These are phyloP conservation scores for Euphydryas editha DNA, from an alignment of 2,888 invertebrate genomes.

Conservation along the genomic window DNA sequence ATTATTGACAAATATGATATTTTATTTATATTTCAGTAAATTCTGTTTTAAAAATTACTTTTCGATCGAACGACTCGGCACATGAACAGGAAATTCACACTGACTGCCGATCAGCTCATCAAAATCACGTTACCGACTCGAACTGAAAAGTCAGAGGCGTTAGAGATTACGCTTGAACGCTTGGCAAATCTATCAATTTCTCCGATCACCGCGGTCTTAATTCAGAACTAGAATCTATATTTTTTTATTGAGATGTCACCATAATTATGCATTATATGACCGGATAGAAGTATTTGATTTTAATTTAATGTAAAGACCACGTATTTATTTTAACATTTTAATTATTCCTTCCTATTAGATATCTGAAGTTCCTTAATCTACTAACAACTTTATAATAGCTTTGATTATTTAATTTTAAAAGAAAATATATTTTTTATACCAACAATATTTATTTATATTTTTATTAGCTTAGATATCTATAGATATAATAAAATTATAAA, in stretches of 20 bases:
- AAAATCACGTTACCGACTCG: slow-evolving; percentile 29
- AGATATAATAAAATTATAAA: too few relatives aligned
- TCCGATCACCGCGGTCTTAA: slow-evolving; percentile 6
- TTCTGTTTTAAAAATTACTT: slow-evolving; percentile 1
- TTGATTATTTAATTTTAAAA: too few relatives aligned
- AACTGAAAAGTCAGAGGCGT: slow-evolving; percentile 26
- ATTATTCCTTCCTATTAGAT: too few relatives aligned
- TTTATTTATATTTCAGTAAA: not conserved
- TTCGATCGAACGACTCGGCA: slow-evolving; percentile 20
- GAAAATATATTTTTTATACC: too few relatives aligned
- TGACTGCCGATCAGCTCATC: slow-evolving; percentile 25
- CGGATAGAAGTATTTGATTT: not conserved
- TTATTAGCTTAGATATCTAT: too few relatives aligned
- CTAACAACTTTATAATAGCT: not conserved
- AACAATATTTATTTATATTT: too few relatives aligned
- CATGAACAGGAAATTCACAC: slow-evolving; percentile 19
- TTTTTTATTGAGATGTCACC: slow-evolving; percentile 11
- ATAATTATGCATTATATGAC: not conserved
- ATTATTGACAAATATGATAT: not conserved
- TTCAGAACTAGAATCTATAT: not conserved
- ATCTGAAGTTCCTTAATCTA: too few relatives aligned
- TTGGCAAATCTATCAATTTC: slow-evolving; percentile 26
- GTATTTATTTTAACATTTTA: too few relatives aligned
- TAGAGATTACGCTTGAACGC: slow-evolving; percentile 25
- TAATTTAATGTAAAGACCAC: too few relatives aligned